Evolutionary conservation across 2,113 vertebrate species (phyloP), one percentile per base, ranked within the genome.

Genomic region (Lophochroa leadbeateri): DNA sequence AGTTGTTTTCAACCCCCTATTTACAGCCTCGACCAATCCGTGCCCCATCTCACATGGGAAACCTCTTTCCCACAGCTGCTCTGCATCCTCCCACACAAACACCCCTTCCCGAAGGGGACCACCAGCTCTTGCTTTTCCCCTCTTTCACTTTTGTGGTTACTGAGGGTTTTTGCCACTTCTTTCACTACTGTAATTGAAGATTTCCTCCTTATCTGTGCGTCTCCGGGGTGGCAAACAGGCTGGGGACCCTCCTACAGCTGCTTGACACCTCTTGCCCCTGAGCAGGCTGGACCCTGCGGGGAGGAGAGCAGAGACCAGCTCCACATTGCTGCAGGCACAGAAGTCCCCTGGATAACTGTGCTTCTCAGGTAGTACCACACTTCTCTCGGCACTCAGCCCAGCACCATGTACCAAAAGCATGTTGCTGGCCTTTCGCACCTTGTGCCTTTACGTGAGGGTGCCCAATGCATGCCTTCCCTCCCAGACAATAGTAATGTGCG

Each of bases 401-500:
- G 55, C 41, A 60, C 41, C 17, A 63, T 1, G 2, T 33, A 80
- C 33, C 53, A 65, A 53, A 11, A 75, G 47, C 53, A 57, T 2
- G 23, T 15, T 53, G 15, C 27, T 55, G 77, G 37, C 50, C 50
- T 86, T 37, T 9, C 47, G 20, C 6, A 20, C 4, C 10, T 31
- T 33, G 8, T 65, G 46, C 33, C 20, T 72, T 79, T 70, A 41
- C 41, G 28, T 57, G 25, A 53, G 24, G 16, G 10, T 67, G 28
- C 24, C 25, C 52, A 53, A 2, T 14, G 18, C 17, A 37, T 14
- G 31, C 31, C 33, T 77, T 67, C 57, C 25, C 25, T 75, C 33
- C 25, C 8, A 46, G 43, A 60, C 0, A 0, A 82, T 37, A 86
- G 50, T 13, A 72, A 37, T 15, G 17, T 15, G 33, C 1, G 2